Conservation (phyloP, 53 echinoderm and acorn worm species). For the Temnopleurus reevesii region DNA sequence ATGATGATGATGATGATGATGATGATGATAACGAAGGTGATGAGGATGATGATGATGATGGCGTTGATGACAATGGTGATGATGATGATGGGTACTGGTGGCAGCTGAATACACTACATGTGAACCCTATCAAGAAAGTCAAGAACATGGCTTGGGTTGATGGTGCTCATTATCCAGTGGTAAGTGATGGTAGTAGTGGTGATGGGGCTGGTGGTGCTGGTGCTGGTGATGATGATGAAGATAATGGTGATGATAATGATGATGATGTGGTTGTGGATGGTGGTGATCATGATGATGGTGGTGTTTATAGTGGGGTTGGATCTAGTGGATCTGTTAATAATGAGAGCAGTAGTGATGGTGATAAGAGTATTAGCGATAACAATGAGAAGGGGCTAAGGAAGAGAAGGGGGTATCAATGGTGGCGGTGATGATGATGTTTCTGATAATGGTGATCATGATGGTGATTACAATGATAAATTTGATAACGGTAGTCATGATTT, state of each 20-base stretch:
- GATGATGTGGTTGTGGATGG: background rate
- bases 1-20: no score
- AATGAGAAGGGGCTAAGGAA: background rate
- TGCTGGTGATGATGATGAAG: background rate
- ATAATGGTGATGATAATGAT: background rate
- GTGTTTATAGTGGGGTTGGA: no score
- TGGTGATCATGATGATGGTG: background rate
- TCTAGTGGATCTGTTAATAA: no score
- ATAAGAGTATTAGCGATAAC: background rate
- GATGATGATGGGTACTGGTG: no score
- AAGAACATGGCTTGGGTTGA: constrained; percentile 99
- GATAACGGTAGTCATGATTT: background rate
- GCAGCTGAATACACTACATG: no score
- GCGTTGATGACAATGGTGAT: no score
- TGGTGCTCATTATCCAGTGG: constrained; percentile 75
- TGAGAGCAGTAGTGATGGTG: background rate
- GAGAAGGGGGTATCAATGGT: background rate
- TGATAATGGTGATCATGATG: background rate
- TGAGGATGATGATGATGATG: no score
- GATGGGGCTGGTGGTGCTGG: background rate
- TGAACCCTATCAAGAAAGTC: constrained; percentile 66
- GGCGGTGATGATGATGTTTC: background rate
- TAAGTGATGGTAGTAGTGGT: constrained; percentile 4
- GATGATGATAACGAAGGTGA: background rate
- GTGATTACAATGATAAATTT: no score